Evolutionary conservation across 2,113 vertebrate genomes (phyloP).

Genomic region (Podiceps cristatus): DNA sequence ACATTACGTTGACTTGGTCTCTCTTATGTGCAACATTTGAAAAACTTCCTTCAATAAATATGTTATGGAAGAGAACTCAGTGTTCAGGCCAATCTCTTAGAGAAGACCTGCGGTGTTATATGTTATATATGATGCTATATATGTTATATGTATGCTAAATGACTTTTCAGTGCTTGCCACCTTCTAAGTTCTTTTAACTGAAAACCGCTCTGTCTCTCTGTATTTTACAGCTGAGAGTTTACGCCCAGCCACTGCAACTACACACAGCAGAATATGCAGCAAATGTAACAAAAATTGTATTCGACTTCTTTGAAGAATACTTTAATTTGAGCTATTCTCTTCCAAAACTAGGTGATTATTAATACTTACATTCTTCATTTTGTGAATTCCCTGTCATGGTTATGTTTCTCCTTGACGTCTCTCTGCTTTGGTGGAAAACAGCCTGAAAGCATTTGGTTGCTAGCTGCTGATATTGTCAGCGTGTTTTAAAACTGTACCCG

Average conservation of each 20-base stretch:
- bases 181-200: not conserved
- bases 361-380: constrained; percentile 10
- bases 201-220: constrained; percentile 23
- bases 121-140: not conserved
- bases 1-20: not conserved
- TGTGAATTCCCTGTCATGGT: not conserved
- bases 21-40: not conserved
- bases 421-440: not conserved
- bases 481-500: not conserved
- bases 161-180: not conserved
- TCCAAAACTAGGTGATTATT: constrained; percentile 88
- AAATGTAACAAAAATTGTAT: constrained; percentile 83
- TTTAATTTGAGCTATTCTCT: constrained; percentile 91
- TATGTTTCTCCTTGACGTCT: not conserved
- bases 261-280: constrained; percentile 90
- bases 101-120: not conserved
- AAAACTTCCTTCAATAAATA: not conserved
- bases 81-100: not conserved
- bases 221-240: constrained; percentile 88
- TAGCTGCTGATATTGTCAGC: not conserved
- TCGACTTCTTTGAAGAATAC: constrained; percentile 93
- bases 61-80: not conserved
- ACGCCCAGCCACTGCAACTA: constrained; percentile 88
- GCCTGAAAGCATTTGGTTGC: not conserved
- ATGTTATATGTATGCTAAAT: not conserved